phyloP scores from a whole-genome alignment of 2,888 invertebrate genomes.

The Rhagium mordax region DNA sequence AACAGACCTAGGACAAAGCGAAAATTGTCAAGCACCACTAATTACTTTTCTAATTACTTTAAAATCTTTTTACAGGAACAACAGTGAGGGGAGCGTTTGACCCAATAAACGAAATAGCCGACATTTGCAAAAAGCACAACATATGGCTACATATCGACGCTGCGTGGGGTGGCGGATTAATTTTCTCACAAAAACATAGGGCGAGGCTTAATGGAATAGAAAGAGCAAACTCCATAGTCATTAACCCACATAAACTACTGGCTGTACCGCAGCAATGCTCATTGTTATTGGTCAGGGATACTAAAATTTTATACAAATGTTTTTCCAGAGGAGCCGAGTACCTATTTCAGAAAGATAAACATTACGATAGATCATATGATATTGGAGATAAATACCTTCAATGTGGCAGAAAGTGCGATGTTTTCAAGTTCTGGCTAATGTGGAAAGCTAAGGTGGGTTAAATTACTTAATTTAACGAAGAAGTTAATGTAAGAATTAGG shows the following conservation, averaged over 20 bases:
- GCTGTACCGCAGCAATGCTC: slow-evolving; percentile 76
- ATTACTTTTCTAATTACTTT: not conserved
- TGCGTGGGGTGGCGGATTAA: slow-evolving; percentile 75
- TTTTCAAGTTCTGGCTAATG: slow-evolving; percentile 81
- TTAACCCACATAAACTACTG: slow-evolving; percentile 77
- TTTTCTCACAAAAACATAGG: slow-evolving; percentile 72
- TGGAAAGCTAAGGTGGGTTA: slow-evolving; percentile 78
- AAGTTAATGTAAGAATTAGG: not conserved
- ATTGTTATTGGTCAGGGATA: slow-evolving; percentile 69
- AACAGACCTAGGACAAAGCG: not conserved
- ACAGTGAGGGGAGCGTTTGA: slow-evolving; percentile 98
- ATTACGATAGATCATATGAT: slow-evolving; percentile 72
- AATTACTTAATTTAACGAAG: no score
- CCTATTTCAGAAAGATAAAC: slow-evolving; percentile 74
- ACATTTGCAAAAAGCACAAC: slow-evolving; percentile 94
- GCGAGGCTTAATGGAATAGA: slow-evolving; percentile 72
- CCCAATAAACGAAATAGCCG: slow-evolving; percentile 92
- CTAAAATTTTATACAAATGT: slow-evolving; percentile 68
- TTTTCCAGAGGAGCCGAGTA: slow-evolving; percentile 73
- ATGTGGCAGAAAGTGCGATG: slow-evolving; percentile 80
- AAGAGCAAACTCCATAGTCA: slow-evolving; percentile 74
- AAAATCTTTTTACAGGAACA: slow-evolving; percentile 73
- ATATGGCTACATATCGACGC: slow-evolving; percentile 92
- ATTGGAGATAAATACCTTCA: slow-evolving; percentile 77
- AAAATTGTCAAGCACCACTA: slow-evolving; percentile 1